Base-by-base conservation (phyloP, 2,113 vertebrate species). In the Indicator maculatus region DNA sequence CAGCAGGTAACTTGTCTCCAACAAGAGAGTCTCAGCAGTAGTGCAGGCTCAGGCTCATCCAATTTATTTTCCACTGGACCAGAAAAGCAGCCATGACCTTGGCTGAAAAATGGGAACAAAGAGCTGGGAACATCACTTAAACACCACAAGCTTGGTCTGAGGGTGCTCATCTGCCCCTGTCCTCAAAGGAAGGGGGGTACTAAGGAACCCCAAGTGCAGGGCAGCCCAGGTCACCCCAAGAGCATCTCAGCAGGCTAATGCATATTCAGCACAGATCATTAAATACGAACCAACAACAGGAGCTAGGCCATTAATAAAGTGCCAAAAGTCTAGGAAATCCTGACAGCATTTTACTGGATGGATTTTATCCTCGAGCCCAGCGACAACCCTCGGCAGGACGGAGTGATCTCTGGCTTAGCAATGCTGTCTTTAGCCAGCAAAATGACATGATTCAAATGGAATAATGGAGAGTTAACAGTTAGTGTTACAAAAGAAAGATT, bases 381-480 rank as follows among this genome's bases (percentile, higher is more conserved):
- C 73, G 93, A 96, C 95, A 94, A 93, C 70, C 83, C 92, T 93
- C 90, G 90, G 95, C 90, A 96, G 88, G 88, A 95, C 90, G 94
- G 88, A 95, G 93, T 71, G 92, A 89, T 90, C 95, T 89, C 80
- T 92, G 93, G 93, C 95, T 97, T 93, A 88, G 5, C 92, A 96
- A 89, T 74, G 95, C 96, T 96, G 95, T 89, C 95, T 95, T 95
- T 93, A 96, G 89, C 97, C 91, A 97, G 94, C 96, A 81, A 90
- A 97, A 97, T 97, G 90, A 94, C 96, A 97, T 44, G 93, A 96
- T 87, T 97, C 95, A 95, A 94, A 96, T 91, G 94, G 92, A 94
- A 97, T 94, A 96, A 97, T 96, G 95, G 93, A 95, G 96, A 97
- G 97, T 97, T 96, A 96, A 96, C 85, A 90, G 93, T 98, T 97